phyloP scores from a whole-genome alignment of 2,797 vertebrate genomes.

The Eospalax fontanierii region DNA sequence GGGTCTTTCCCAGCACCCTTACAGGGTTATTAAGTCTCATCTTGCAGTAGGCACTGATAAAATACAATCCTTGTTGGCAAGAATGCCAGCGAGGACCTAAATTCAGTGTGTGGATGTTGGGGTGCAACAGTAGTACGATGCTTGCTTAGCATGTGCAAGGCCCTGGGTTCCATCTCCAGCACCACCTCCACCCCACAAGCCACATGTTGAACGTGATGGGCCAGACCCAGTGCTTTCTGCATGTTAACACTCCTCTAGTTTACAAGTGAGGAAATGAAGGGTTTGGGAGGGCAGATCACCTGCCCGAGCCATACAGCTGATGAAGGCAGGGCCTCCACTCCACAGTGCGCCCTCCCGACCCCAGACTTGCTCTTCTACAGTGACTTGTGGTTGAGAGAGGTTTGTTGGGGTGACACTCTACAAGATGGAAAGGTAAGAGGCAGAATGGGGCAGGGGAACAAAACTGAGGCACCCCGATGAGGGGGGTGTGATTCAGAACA shows the following conservation, averaged over 20 bases:
- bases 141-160: neutral
- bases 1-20: neutral
- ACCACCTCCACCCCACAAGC: no score
- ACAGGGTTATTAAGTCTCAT: neutral
- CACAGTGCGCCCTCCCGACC: rapidly evolving
- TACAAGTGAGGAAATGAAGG: neutral
- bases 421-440: neutral
- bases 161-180: neutral
- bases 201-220: no score
- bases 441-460: neutral
- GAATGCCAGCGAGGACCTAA: neutral
- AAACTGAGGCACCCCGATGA: no score
- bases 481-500: neutral
- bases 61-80: neutral
- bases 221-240: neutral
- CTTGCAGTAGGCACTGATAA: neutral
- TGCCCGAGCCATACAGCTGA: neutral
- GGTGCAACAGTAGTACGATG: neutral
- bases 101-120: neutral
- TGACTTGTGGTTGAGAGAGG: neutral
- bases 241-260: no score
- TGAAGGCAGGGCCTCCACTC: neutral
- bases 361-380: neutral
- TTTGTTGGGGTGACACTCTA: neutral
- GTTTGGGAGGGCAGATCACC: no score